Base-by-base conservation (phyloP, 2,888 invertebrate genomes). In the Globia sparganii region DNA sequence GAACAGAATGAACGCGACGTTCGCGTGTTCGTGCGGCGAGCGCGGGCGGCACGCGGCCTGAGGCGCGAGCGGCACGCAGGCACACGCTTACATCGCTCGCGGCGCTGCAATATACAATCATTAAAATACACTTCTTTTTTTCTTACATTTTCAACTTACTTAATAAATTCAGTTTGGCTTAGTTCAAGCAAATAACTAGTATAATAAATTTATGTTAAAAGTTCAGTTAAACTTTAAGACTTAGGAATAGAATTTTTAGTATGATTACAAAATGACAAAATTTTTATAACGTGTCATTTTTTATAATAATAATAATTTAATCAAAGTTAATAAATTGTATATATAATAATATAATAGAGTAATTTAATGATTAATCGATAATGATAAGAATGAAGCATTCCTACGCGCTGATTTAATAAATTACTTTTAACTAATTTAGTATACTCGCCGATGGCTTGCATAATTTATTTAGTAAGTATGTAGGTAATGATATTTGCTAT, bases 351-450 rank as follows among this genome's bases (percentile, higher is more conserved):
- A 96, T 96, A 96, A 97, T 97, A 96, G 96, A 96, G 94, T 96
- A 96, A 96, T 97, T 96, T 95, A 97, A 97, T 96, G 96, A 97
- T 97, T 97, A 96, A 96, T 96, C 94, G 93, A 95, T 96, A 96
- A 96, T 97, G 96, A 97, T 97, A 96, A 96, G 95, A 96, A 97
- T 97, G 96, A 97, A 97, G 97, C 97, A 95, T 97, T 95, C 94
- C 96, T 96, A 97, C 96, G 95, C 95, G 96, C 95, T 97, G 97
- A 95, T 96, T 96, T 97, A 97, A 96, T 97, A 96, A 97, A 97
- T 97, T 97, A 97, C 96, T 96, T 97, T 97, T 97, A 97, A 97
- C 97, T 97, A 97, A 97, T 97, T 94, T 97, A 97, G 97, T 97
- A 97, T 97, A 97, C 97, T 97, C 94, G 96, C 96, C 97, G 92